Conservation (phyloP, 2,113 vertebrate genomes). For the Onychostruthus taczanowskii region DNA sequence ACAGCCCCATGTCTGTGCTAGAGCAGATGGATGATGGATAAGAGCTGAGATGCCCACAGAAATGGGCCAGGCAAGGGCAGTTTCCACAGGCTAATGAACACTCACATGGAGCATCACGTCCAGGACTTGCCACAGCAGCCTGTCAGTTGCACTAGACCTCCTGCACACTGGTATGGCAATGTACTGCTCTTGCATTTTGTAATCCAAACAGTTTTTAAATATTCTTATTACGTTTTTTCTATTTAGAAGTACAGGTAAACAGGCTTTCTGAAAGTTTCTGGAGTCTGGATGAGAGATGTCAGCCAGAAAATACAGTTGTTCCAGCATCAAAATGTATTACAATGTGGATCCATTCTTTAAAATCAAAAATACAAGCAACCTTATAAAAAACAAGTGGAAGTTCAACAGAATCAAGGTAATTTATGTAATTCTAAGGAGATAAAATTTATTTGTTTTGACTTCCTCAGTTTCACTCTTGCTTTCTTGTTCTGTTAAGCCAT, state of each 20-base stretch:
- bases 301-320: neutral
- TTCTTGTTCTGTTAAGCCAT: neutral
- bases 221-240: neutral
- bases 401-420: neutral
- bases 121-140: neutral
- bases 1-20: neutral
- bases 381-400: neutral
- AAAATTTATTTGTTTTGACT: neutral
- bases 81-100: neutral
- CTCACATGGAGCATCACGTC: accelerated
- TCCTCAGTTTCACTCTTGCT: neutral
- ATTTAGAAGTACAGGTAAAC: neutral
- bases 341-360: neutral
- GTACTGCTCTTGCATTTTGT: neutral
- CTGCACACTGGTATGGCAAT: neutral
- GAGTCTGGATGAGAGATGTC: neutral
- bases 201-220: neutral
- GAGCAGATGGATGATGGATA: neutral
- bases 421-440: neutral
- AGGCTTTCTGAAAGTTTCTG: neutral
- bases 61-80: neutral
- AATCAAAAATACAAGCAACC: neutral
- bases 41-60: neutral
- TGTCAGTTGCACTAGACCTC: neutral
- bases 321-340: neutral